These are phyloP conservation scores for Halictus rubicundus DNA, from an alignment of 1,140 invertebrate genomes.

Conservation along the genomic window DNA sequence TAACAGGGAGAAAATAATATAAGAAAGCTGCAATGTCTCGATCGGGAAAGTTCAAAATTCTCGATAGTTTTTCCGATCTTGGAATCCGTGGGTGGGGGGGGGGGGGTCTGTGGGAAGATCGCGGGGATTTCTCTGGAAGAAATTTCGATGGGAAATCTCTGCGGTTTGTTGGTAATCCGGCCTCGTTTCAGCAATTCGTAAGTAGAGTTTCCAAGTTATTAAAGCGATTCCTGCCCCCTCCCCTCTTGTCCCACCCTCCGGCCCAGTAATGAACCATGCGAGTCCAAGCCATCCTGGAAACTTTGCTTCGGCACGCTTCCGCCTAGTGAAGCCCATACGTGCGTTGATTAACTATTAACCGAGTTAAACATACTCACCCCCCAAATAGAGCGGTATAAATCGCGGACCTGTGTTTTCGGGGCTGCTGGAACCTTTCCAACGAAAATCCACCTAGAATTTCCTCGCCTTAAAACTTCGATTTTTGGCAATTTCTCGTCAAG, in stretches of 20 bases:
- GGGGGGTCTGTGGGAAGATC: neutral
- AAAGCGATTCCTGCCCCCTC: slow-evolving; percentile 39
- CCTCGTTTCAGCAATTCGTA: slow-evolving; percentile 59
- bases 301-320: slow-evolving; percentile 21
- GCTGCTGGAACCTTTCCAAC: no score
- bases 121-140: neutral
- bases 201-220: slow-evolving; percentile 68
- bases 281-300: slow-evolving; percentile 32
- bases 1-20: neutral
- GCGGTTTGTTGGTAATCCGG: slow-evolving; percentile 48
- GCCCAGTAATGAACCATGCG: slow-evolving; percentile 33
- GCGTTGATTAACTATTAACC: neutral
- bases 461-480: no score
- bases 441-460: no score
- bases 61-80: neutral
- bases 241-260: neutral
- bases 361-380: no score
- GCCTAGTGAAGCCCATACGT: slow-evolving; percentile 10
- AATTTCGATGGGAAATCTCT: slow-evolving; percentile 38
- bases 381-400: no score
- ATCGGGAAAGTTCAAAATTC: neutral
- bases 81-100: neutral
- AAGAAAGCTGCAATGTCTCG: neutral
- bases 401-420: no score
- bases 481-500: no score